Percentiles rank a stretch among this genome's conserved stretches.
Evolutionary conservation across 1,140 invertebrate species (phyloP).

Genomic region (Metaphire vulgaris): DNA sequence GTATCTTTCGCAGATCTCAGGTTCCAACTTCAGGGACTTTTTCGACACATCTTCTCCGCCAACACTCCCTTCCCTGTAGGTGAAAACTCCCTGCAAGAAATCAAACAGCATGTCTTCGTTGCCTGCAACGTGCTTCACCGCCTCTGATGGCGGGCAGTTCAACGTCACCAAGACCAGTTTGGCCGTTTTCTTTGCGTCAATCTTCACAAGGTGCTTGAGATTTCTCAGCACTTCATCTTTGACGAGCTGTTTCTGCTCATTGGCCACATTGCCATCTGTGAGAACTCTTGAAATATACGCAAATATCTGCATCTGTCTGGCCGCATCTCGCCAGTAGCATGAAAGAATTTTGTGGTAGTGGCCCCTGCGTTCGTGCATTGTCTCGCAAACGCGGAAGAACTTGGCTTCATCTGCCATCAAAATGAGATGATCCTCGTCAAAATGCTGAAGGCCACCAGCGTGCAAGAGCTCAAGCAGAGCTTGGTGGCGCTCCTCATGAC

Average conservation of each 20-base stretch:
- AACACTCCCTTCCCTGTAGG: neutral
- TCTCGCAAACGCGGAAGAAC: conserved; percentile 63
- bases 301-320: conserved; percentile 50
- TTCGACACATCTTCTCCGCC: neutral
- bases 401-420: conserved; percentile 59
- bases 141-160: conserved; percentile 35
- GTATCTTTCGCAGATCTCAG: conserved; percentile 50
- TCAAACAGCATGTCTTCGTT: conserved; percentile 23
- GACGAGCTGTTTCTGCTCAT: conserved; percentile 31
- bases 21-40: conserved; percentile 35
- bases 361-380: conserved; percentile 57
- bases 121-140: conserved; percentile 32
- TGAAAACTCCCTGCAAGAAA: conserved; percentile 6
- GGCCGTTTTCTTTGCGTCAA: conserved; percentile 35
- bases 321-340: conserved; percentile 58
- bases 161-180: conserved; percentile 29
- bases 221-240: conserved; percentile 41
- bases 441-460: conserved; percentile 62
- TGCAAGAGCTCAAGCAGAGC: conserved; percentile 70
- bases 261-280: conserved; percentile 29
- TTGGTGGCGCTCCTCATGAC: conserved; percentile 69
- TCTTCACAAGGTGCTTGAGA: conserved; percentile 35
- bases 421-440: conserved; percentile 58
- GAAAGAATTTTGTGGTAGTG: conserved; percentile 58
- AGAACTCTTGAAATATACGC: conserved; percentile 29